phyloP scores from a whole-genome alignment of 1,140 invertebrate species.

The Euura lappo region DNA sequence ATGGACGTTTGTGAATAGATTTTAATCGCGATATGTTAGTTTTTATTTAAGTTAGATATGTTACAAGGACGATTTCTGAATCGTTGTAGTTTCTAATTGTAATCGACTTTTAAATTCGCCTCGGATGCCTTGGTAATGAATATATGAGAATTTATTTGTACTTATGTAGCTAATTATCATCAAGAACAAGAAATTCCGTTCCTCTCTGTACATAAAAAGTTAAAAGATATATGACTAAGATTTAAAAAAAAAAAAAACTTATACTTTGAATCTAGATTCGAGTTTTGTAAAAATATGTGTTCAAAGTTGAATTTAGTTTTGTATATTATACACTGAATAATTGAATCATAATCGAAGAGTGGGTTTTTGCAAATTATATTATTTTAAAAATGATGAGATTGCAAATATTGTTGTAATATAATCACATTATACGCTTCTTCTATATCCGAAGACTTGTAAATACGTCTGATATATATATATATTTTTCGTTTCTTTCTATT shows the following conservation, averaged over 20 bases:
- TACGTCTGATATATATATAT: constrained; percentile 36
- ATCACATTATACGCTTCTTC: constrained; percentile 8
- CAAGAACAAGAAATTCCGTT: no score
- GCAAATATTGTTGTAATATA: constrained; percentile 7
- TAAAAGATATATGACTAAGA: no score
- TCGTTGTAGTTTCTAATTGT: no score
- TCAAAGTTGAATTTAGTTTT: constrained; percentile 26
- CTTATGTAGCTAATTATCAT: no score
- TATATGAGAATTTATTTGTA: no score
- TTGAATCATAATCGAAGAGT: neutral
- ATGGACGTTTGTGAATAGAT: neutral
- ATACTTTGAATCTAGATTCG: neutral
- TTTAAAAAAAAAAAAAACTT: no score
- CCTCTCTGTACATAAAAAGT: no score
- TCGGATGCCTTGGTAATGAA: no score
- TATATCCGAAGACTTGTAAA: neutral
- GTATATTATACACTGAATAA: neutral
- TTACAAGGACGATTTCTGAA: no score
- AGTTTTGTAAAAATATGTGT: constrained; percentile 19
- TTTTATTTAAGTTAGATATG: neutral
- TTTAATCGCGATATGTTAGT: neutral
- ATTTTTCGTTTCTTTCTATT: constrained; percentile 28
- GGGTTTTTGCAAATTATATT: neutral
- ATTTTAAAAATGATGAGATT: constrained; percentile 1
- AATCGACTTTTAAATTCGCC: no score